phyloP scores from a whole-genome alignment of 2,113 vertebrate species.

The Tetrax tetrax region DNA sequence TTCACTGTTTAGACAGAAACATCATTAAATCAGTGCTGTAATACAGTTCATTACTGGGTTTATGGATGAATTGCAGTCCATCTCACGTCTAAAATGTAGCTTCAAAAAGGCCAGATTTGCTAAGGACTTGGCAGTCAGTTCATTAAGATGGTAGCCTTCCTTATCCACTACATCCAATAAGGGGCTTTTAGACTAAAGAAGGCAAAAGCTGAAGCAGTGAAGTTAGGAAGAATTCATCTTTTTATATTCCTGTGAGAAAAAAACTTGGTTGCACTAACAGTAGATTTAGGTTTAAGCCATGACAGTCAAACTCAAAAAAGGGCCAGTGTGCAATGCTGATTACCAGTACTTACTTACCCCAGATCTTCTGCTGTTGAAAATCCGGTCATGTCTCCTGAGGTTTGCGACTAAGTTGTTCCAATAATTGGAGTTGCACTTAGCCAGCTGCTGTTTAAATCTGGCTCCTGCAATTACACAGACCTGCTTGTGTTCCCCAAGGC shows the following conservation, averaged over 20 bases:
- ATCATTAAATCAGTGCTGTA: neutral
- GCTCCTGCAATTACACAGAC: neutral
- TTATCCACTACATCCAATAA: neutral
- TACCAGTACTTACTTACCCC: neutral
- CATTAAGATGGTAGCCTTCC: neutral
- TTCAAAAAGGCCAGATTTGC: neutral
- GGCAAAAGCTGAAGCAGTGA: neutral
- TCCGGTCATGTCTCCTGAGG: neutral
- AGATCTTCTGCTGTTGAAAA: neutral
- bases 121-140: neutral
- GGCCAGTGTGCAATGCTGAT: neutral
- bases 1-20: neutral
- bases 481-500: neutral
- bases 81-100: neutral
- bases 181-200: neutral
- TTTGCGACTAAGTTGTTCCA: neutral
- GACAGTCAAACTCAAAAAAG: neutral
- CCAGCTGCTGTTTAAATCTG: neutral
- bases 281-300: neutral
- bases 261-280: neutral
- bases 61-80: neutral
- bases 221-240: neutral
- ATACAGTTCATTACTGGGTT: neutral
- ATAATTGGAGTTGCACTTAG: neutral
- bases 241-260: neutral